Evolutionary conservation across 2,113 vertebrate genomes (phyloP).

Genomic region (Pachyramphus minor): DNA sequence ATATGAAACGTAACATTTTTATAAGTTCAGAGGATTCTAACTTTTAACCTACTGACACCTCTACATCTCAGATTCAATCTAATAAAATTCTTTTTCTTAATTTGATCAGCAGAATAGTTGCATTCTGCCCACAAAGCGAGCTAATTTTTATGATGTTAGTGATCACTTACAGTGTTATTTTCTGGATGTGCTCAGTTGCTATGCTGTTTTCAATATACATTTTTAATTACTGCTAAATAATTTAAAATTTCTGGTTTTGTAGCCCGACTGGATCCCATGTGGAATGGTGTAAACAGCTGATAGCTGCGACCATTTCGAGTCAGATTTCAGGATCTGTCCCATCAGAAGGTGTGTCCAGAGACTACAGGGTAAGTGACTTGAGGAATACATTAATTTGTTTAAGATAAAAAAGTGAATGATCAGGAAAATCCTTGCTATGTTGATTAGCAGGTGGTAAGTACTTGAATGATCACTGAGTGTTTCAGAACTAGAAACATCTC

Average conservation of each 20-base stretch:
- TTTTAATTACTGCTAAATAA: not conserved
- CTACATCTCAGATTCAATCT: not conserved
- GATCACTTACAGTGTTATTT: not conserved
- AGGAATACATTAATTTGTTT: not conserved
- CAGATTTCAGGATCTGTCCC: slow-evolving; percentile 85
- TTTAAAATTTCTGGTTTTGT: slow-evolving; percentile 49
- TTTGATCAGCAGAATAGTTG: not conserved
- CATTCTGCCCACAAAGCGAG: not conserved
- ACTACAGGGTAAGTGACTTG: slow-evolving; percentile 82
- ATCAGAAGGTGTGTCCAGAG: slow-evolving; percentile 79
- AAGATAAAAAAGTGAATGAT: not conserved
- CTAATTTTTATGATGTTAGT: not conserved
- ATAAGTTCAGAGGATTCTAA: not conserved
- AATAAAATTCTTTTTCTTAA: not conserved
- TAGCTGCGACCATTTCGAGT: slow-evolving; percentile 96
- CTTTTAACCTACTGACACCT: not conserved
- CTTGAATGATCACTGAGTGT: not conserved
- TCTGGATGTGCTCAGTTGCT: not conserved
- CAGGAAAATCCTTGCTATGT: not conserved
- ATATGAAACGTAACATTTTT: not conserved
- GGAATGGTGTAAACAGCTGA: slow-evolving; percentile 98
- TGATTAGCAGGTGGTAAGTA: not conserved
- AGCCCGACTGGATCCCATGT: slow-evolving; percentile 95
- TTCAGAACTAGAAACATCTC: not conserved
- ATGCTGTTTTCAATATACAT: not conserved